Evolutionary conservation across 1,140 invertebrate genomes (phyloP).

Genomic region (Vanessa atalanta): DNA sequence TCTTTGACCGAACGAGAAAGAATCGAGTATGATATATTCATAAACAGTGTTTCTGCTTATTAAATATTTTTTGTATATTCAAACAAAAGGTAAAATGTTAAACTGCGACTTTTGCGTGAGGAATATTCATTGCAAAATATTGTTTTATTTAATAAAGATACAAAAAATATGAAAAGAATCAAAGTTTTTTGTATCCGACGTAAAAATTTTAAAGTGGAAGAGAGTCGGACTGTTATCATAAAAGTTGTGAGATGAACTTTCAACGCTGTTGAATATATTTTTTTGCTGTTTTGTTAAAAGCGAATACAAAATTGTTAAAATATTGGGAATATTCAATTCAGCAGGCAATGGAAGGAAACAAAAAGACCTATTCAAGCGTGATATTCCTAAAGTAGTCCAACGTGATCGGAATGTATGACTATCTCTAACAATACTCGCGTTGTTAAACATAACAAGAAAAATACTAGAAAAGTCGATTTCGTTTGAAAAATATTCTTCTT

Average conservation of each 20-base stretch:
- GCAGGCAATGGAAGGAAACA: conserved; percentile 45
- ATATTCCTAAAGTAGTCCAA: conserved; percentile 37
- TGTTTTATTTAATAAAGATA: background rate
- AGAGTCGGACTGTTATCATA: conserved; percentile 25
- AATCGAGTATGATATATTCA: background rate
- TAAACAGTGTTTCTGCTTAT: background rate
- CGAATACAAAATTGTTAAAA: conserved; percentile 20
- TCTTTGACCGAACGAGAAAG: background rate
- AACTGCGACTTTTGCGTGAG: too few relatives aligned
- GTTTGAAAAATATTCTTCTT: conserved; percentile 43
- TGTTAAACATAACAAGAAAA: conserved; percentile 17
- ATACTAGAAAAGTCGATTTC: conserved; percentile 24
- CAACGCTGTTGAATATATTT: conserved; percentile 21
- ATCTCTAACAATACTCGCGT: conserved; percentile 2
- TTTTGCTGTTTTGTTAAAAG: conserved; percentile 13
- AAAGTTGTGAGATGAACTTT: conserved; percentile 23
- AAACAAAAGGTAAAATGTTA: background rate
- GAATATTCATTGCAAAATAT: background rate
- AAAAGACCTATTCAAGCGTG: conserved; percentile 39
- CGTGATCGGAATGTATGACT: conserved; percentile 47
- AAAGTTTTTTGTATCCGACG: conserved; percentile 23
- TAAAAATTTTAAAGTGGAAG: conserved; percentile 26
- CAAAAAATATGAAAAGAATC: background rate
- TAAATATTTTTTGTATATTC: conserved; percentile 2
- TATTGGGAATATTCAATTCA: conserved; percentile 26